Base-by-base conservation (phyloP, 2,888 invertebrate species). In the Sinelater perroti region DNA sequence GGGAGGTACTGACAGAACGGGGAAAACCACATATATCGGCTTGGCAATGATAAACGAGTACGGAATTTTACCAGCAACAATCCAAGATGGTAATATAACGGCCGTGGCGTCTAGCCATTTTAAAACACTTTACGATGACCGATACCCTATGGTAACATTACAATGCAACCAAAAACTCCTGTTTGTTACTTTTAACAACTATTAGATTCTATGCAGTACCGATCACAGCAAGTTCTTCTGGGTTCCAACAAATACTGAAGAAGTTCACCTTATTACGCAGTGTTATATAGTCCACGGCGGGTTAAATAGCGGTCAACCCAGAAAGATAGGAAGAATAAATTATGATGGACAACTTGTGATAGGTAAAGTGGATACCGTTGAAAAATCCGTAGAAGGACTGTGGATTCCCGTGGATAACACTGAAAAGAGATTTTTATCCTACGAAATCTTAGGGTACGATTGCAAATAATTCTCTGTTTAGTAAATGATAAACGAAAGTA, bases 171-270 rank as follows among this genome's bases (percentile, higher is more conserved):
- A n/a, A n/a, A n/a, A n/a, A n/a, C n/a, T n/a, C n/a, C n/a, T n/a
- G n/a, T n/a, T n/a, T n/a, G n/a, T n/a, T n/a, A n/a, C n/a, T n/a
- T n/a, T n/a, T n/a, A n/a, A n/a, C n/a, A n/a, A n/a, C n/a, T n/a
- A n/a, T n/a, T 17, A 58, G 58, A 53, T 58, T 17, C 26, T 58
- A 7, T 58, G 58, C 26, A 30, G 52, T 5, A n/a, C 24, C 16
- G 11, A 18, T 30, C 18, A 11, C 2, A 44, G 49, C 1, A 46
- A 31, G 1, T 58, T 58, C 18, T 20, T 11, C 1, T 58, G 57
- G 57, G 33, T 46, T 14, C 17, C 42, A 5, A 47, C 57, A 6
- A 44, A 31, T 8, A 26, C 45, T 4, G 30, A 30, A 8, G 26
- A 40, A 13, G 42, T 58, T 31, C 40, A 33, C 10, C 5, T 40